A percentile compares a stretch with the other conserved stretches of the same genome.
These are phyloP conservation scores for Eulemur coronatus DNA, from an alignment of 2,797 vertebrate species.

Conservation along the genomic window DNA sequence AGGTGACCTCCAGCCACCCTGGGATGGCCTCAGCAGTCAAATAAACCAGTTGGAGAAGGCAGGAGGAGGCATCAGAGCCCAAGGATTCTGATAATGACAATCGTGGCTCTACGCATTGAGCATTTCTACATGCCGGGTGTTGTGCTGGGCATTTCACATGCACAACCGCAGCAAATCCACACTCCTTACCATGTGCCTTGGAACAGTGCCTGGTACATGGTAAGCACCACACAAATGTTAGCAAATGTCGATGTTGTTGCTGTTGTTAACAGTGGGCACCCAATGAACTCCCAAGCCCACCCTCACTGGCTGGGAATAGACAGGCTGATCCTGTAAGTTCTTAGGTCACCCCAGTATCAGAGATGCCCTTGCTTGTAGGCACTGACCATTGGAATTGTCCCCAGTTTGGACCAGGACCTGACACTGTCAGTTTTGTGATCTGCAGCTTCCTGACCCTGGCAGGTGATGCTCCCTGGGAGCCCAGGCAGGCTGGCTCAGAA, in stretches of 20 bases:
- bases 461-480: neutral
- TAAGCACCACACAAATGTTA: neutral
- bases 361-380: neutral
- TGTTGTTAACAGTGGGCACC: neutral
- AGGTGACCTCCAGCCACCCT: neutral
- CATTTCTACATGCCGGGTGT: neutral
- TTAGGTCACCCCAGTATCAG: neutral
- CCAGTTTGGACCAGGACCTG: neutral
- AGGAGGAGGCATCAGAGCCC: neutral
- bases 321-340: neutral
- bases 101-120: neutral
- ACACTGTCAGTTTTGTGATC: no score
- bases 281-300: neutral
- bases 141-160: neutral
- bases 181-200: constrained; percentile 5
- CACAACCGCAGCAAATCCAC: neutral
- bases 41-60: neutral
- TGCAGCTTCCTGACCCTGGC: neutral
- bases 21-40: neutral
- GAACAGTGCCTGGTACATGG: neutral
- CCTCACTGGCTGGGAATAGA: neutral
- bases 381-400: neutral
- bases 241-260: neutral
- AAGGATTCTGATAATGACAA: neutral
- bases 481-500: neutral